Percentiles rank a stretch among this genome's conserved stretches.
Conservation (phyloP, 2,113 vertebrate species). For the Sphaerodactylus townsendi region DNA sequence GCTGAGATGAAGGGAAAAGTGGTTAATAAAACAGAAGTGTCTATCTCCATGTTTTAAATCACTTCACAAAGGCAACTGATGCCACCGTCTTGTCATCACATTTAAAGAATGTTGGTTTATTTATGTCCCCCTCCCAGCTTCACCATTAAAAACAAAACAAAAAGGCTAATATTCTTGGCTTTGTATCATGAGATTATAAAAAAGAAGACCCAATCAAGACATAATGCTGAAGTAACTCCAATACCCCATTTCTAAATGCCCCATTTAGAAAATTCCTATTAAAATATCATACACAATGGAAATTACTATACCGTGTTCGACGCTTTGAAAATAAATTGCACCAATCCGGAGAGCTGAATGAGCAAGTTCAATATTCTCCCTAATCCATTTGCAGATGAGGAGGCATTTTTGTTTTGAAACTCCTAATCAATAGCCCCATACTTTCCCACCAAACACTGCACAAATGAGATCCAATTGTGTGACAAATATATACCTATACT, state of each 20-base stretch:
- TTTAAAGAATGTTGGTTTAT: slow-evolving; percentile 72
- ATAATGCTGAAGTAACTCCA: slow-evolving; percentile 60
- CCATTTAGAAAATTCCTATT: slow-evolving; percentile 79
- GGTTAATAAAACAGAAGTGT: slow-evolving; percentile 76
- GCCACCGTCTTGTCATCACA: slow-evolving; percentile 66
- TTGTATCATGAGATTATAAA: slow-evolving; percentile 39
- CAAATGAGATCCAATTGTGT: background rate
- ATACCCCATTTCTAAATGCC: slow-evolving; percentile 79
- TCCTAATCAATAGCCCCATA: slow-evolving; percentile 32
- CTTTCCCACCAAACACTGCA: slow-evolving; percentile 1
- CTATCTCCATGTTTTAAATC: slow-evolving; percentile 74
- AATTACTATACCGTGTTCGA: slow-evolving; percentile 66
- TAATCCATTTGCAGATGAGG: slow-evolving; percentile 68
- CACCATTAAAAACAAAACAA: slow-evolving; percentile 15
- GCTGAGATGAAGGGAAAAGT: slow-evolving; percentile 71
- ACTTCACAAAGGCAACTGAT: slow-evolving; percentile 76
- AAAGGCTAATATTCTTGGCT: slow-evolving; percentile 25
- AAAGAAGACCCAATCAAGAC: slow-evolving; percentile 48
- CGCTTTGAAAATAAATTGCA: slow-evolving; percentile 82
- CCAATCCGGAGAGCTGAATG: slow-evolving; percentile 72
- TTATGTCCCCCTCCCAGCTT: slow-evolving; percentile 53
- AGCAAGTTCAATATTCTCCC: slow-evolving; percentile 62
- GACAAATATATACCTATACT: background rate
- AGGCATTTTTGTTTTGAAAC: slow-evolving; percentile 26
- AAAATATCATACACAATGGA: slow-evolving; percentile 80